Evolutionary conservation across 2,113 vertebrate species (phyloP), one percentile per base, ranked within the genome.

Genomic region (Muscicapa adusta): DNA sequence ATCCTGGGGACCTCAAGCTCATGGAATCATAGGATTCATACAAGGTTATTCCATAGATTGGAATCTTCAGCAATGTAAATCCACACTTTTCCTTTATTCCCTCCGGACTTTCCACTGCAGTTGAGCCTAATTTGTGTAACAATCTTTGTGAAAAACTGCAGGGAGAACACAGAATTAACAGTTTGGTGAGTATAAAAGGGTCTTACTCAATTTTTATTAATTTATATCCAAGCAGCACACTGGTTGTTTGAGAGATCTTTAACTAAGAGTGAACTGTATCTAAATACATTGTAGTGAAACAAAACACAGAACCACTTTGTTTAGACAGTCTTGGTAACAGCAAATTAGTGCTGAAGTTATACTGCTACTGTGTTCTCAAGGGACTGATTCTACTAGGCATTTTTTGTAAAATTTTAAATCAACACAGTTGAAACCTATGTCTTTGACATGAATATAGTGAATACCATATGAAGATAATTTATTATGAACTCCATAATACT

Each of bases 401-500:
- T 31, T 84, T 48, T 53, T 63, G 26, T 40, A 84, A 16, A 88
- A 85, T 79, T 56, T 57, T 67, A 93, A 92, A 53, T 70, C 51
- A 78, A 61, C n/a, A 63, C 42, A 53, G 24, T 74, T 95, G 47
- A 96, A 58, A 93, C 29, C 25, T 40, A 76, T 57, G 40, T 68
- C 80, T 95, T 84, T 88, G 86, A 91, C 34, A n/a, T 33, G 61
- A 96, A 83, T 43, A 67, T 28, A 80, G 18, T 83, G 76, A 79
- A 77, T 73, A 56, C 12, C 61, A 89, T 68, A 88, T 36, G 34
- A 65, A 94, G 36, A 83, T 62, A 93, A 97, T 91, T 94, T 95
- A 74, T 78, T 92, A 74, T 12, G 14, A 86, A 91, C 68, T 94
- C 85, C 18, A 14, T 65, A 93, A 83, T 83, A 84, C 23, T 87